These are phyloP conservation scores for Platyura marginata DNA, from an alignment of 1,140 invertebrate genomes.

Conservation along the genomic window DNA sequence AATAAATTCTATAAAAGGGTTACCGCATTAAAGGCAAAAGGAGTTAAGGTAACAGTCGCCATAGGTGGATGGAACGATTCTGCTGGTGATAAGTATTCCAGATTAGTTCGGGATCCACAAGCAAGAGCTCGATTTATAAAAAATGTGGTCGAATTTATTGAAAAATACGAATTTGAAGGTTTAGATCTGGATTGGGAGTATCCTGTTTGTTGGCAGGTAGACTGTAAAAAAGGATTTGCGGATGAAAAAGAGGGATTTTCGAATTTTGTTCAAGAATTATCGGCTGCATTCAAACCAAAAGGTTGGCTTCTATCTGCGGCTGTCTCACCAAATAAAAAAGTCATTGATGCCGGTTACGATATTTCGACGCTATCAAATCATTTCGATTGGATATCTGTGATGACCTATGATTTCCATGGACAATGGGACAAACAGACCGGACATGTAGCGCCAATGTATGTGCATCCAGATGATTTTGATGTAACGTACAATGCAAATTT, in stretches of 20 bases:
- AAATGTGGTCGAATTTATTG: slow-evolving; percentile 55
- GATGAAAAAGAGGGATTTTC: slow-evolving; percentile 61
- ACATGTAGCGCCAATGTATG: slow-evolving; percentile 62
- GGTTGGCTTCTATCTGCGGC: slow-evolving; percentile 58
- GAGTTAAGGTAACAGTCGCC: slow-evolving; percentile 65
- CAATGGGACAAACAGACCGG: slow-evolving; percentile 71
- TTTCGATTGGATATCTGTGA: slow-evolving; percentile 67
- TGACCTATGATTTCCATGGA: slow-evolving; percentile 76
- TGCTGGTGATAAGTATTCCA: slow-evolving; percentile 67
- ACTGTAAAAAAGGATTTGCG: slow-evolving; percentile 50
- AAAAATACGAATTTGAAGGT: slow-evolving; percentile 66
- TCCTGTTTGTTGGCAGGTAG: slow-evolving; percentile 79
- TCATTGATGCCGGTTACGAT: slow-evolving; percentile 66
- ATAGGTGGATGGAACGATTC: slow-evolving; percentile 82
- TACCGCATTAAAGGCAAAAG: slow-evolving; percentile 47
- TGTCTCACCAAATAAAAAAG: slow-evolving; percentile 65
- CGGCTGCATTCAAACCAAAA: slow-evolving; percentile 42
- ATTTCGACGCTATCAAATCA: slow-evolving; percentile 44
- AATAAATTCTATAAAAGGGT: slow-evolving; percentile 77
- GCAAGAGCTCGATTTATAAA: slow-evolving; percentile 52
- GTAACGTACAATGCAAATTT: slow-evolving; percentile 71
- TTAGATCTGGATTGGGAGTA: slow-evolving; percentile 83
- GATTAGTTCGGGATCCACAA: slow-evolving; percentile 51
- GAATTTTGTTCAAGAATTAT: slow-evolving; percentile 47
- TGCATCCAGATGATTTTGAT: slow-evolving; percentile 44